Percentiles rank a stretch among this genome's conserved stretches.
Conservation (phyloP, 1,140 invertebrate species). For the Drosophila pallidifrons region DNA sequence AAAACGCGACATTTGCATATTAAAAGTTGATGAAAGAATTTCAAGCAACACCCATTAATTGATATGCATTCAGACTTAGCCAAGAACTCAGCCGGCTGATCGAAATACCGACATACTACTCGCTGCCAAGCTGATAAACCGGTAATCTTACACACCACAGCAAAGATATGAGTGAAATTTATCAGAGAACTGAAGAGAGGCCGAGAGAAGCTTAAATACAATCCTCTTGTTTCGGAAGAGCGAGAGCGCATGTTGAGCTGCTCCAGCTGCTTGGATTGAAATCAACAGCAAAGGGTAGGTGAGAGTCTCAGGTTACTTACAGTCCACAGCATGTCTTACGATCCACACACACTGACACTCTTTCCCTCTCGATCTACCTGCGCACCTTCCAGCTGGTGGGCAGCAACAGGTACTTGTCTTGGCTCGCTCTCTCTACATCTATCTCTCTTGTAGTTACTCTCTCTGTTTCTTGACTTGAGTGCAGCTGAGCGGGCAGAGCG, state of each 20-base stretch:
- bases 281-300: background rate
- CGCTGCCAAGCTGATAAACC: slow-evolving; percentile 41
- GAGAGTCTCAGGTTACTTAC: background rate
- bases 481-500: slow-evolving; percentile 32
- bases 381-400: slow-evolving; percentile 42
- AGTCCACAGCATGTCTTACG: slow-evolving; percentile 10
- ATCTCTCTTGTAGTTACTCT: background rate
- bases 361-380: slow-evolving; percentile 11
- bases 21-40: slow-evolving; percentile 4
- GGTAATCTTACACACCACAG: slow-evolving; percentile 36
- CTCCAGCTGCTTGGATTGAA: background rate
- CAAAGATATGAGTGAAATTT: slow-evolving; percentile 18
- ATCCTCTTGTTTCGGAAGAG: background rate
- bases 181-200: background rate
- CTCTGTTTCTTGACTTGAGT: background rate
- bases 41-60: slow-evolving; percentile 26
- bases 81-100: slow-evolving; percentile 44
- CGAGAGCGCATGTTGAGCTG: background rate
- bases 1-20: slow-evolving; percentile 3
- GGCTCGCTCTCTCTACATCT: background rate
- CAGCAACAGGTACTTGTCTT: slow-evolving; percentile 40
- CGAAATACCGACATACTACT: slow-evolving; percentile 21
- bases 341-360: slow-evolving; percentile 21
- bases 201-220: background rate
- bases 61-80: slow-evolving; percentile 25